A percentile compares a stretch with the other conserved stretches of the same genome.
phyloP scores from a whole-genome alignment of 1,140 invertebrate genomes.

The Drosophila santomea region DNA sequence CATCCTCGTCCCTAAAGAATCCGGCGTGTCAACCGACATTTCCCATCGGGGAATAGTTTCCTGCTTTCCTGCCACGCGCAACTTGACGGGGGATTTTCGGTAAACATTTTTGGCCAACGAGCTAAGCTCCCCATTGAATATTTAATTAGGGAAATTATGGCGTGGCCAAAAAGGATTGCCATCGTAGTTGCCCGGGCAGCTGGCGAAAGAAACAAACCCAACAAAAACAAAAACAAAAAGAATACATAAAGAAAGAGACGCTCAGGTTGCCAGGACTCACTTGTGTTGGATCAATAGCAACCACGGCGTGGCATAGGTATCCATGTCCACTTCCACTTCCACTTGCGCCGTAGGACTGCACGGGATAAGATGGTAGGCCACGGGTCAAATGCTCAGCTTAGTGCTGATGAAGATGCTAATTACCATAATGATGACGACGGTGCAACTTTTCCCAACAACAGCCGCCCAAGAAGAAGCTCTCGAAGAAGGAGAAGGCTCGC shows the following conservation, averaged over 20 bases:
- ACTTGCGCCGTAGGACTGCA: background rate
- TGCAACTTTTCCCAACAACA: constrained; percentile 29
- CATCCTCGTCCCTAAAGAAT: background rate
- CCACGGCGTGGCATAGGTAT: background rate
- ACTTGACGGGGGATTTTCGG: constrained; percentile 2
- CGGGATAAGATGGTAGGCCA: constrained; percentile 24
- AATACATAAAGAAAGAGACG: background rate
- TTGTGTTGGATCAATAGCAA: constrained; percentile 27
- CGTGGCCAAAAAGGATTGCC: constrained; percentile 26
- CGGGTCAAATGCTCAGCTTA: constrained; percentile 1
- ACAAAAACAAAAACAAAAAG: background rate
- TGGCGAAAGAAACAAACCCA: background rate
- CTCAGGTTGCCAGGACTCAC: constrained; percentile 12
- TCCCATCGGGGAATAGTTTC: constrained; percentile 22
- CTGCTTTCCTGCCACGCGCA: constrained; percentile 26
- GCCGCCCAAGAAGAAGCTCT: constrained; percentile 84
- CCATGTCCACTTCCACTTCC: background rate
- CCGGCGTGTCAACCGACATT: constrained; percentile 8
- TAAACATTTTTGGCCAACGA: constrained; percentile 19
- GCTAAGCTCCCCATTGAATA: constrained; percentile 40
- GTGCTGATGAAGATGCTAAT: constrained; percentile 16
- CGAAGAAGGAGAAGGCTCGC: constrained; percentile 85
- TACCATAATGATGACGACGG: constrained; percentile 30
- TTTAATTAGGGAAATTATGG: constrained; percentile 60
- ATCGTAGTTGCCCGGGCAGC: constrained; percentile 25